These are phyloP conservation scores for Carcina quercana DNA, from an alignment of 2,888 invertebrate species.

Conservation along the genomic window DNA sequence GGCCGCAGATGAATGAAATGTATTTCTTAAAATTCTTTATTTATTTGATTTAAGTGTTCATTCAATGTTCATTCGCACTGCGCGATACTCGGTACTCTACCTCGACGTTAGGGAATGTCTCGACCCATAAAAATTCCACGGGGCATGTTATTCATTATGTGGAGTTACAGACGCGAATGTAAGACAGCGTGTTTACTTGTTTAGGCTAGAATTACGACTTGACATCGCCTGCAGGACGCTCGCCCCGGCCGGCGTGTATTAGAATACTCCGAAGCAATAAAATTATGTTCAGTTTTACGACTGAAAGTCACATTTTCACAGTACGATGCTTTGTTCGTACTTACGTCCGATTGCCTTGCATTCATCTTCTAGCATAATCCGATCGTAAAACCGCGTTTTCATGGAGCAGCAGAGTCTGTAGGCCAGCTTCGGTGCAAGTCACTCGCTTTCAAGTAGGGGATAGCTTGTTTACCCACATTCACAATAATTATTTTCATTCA, in stretches of 20 bases:
- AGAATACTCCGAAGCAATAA: conserved; percentile 58
- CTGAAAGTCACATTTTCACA: conserved; percentile 65
- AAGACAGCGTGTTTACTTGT: conserved; percentile 26
- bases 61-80: no score
- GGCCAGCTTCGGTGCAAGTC: conserved; percentile 20
- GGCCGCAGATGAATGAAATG: no score
- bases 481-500: no score
- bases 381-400: conserved; percentile 55
- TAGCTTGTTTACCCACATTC: no score
- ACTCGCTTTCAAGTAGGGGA: no score
- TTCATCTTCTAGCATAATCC: conserved; percentile 63
- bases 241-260: conserved; percentile 35
- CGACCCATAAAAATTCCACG: conserved; percentile 38
- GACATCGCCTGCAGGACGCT: conserved; percentile 26
- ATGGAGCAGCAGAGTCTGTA: conserved; percentile 29
- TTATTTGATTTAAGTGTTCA: no score
- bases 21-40: no score
- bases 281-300: conserved; percentile 62
- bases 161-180: conserved; percentile 35
- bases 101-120: no score
- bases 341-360: conserved; percentile 58
- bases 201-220: conserved; percentile 34
- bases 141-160: conserved; percentile 43
- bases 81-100: no score
- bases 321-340: conserved; percentile 62